These are phyloP conservation scores for Coreius guichenoti DNA, from an alignment of 2,797 vertebrate genomes.

Conservation along the genomic window DNA sequence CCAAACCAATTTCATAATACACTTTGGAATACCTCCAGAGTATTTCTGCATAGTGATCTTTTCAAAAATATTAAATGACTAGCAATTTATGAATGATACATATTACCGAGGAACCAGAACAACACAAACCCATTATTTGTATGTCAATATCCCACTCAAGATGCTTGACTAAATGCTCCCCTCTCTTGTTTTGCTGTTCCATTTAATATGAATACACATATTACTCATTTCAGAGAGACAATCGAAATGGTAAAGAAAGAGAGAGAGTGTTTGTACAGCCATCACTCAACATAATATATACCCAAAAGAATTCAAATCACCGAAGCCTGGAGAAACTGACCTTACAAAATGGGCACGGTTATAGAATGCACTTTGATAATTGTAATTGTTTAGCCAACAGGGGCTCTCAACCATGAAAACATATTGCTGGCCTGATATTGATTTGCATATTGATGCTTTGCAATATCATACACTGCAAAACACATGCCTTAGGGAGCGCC, in stretches of 20 bases:
- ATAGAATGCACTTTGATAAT: constrained; percentile 31
- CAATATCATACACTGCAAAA: constrained; percentile 44
- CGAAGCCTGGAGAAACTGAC: constrained; percentile 7
- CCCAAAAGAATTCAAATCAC: constrained; percentile 21
- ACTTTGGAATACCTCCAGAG: constrained; percentile 7
- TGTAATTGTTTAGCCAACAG: constrained; percentile 42
- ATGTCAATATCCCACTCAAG: constrained; percentile 28
- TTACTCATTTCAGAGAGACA: constrained; percentile 14
- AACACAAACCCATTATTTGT: constrained; percentile 33
- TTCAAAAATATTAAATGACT: constrained; percentile 29
- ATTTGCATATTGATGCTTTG: constrained; percentile 41
- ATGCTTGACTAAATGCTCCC: constrained; percentile 16
- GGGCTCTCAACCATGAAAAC: constrained; percentile 38
- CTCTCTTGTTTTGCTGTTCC: constrained; percentile 10
- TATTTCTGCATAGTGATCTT: constrained; percentile 7
- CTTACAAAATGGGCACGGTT: not conserved
- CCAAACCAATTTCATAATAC: constrained; percentile 28
- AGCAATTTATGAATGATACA: constrained; percentile 45
- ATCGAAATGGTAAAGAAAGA: not conserved
- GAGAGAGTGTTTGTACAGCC: not conserved
- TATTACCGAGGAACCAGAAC: constrained; percentile 10
- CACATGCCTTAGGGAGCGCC: constrained; percentile 19
- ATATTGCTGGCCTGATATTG: constrained; percentile 33
- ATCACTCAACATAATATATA: constrained; percentile 36
- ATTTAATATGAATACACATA: constrained; percentile 5